phyloP scores from a whole-genome alignment of 2,797 vertebrate species.

The Fistularia tabacaria region DNA sequence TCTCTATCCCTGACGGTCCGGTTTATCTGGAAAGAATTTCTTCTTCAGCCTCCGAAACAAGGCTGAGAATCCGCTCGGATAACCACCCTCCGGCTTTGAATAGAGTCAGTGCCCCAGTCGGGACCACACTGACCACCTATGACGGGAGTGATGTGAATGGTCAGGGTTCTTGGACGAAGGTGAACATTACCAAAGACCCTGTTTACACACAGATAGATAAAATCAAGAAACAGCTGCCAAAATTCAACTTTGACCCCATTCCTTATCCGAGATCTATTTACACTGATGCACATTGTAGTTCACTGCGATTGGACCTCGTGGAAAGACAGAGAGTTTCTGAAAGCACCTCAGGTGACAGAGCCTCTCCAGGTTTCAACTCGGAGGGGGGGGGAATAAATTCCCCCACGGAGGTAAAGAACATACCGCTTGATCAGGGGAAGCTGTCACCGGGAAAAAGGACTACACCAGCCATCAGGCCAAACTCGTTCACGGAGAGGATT shows the following conservation, averaged over 20 bases:
- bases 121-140: background rate
- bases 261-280: slow-evolving; percentile 16
- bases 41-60: slow-evolving; percentile 3
- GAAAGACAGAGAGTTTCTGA: slow-evolving; percentile 20
- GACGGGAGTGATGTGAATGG: slow-evolving; percentile 17
- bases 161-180: background rate
- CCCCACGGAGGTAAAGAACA: slow-evolving; percentile 2
- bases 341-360: background rate
- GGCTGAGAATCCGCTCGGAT: slow-evolving; percentile 2
- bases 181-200: background rate
- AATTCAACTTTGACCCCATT: slow-evolving; percentile 10
- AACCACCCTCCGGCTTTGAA: background rate
- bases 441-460: slow-evolving; percentile 28
- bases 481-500: background rate
- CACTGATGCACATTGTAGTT: background rate
- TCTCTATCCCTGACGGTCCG: slow-evolving; percentile 7
- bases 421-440: slow-evolving; percentile 19
- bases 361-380: slow-evolving; percentile 21
- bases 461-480: slow-evolving; percentile 24
- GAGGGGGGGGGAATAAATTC: slow-evolving; percentile 34
- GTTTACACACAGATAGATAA: slow-evolving; percentile 36
- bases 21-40: slow-evolving; percentile 10
- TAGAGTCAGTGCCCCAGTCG: slow-evolving; percentile 14
- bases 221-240: slow-evolving; percentile 3
- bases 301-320: slow-evolving; percentile 6